Percentiles rank a stretch among this genome's conserved stretches.
Conservation (phyloP, 2,113 vertebrate genomes). For the Athene cunicularia region DNA sequence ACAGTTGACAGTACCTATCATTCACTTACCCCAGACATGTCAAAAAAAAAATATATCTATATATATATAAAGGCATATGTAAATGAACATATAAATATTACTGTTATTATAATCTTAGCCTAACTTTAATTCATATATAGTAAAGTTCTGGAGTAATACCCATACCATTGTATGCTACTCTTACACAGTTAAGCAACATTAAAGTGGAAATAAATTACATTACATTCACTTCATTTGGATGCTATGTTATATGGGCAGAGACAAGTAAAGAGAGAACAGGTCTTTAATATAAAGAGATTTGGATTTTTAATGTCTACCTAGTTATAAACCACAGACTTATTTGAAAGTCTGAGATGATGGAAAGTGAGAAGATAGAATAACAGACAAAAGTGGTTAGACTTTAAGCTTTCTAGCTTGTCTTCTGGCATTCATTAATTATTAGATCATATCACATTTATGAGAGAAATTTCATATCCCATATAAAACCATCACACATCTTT, state of each 20-base stretch:
- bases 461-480: slow-evolving; percentile 32
- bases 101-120: neutral
- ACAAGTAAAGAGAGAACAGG: neutral
- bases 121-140: neutral
- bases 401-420: slow-evolving; percentile 36
- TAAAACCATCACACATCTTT: slow-evolving; percentile 23
- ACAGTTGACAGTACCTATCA: neutral
- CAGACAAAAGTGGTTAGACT: slow-evolving; percentile 6
- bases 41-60: neutral
- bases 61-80: neutral
- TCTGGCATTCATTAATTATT: slow-evolving; percentile 55
- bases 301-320: slow-evolving; percentile 23
- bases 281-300: neutral
- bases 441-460: slow-evolving; percentile 45
- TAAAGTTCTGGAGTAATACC: neutral
- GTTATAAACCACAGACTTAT: neutral
- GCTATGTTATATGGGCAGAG: neutral
- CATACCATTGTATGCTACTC: neutral
- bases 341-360: neutral
- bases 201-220: neutral
- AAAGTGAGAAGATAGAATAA: slow-evolving; percentile 11
- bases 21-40: neutral
- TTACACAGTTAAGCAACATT: neutral
- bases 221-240: neutral
- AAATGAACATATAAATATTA: neutral